Conservation (phyloP, 2,888 invertebrate species). For the Lithophane ornitopus region DNA sequence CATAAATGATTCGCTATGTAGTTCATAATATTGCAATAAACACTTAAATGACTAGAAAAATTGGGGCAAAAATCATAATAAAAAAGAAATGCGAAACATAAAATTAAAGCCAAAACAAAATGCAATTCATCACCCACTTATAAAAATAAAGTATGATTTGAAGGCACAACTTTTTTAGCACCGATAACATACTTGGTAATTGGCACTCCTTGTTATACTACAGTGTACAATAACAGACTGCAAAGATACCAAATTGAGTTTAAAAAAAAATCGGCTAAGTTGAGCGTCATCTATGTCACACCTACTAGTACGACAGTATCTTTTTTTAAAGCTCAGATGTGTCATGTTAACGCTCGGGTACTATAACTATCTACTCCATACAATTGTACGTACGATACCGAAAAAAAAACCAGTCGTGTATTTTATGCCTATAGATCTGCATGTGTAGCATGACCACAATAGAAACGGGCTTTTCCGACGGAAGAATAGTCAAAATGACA, state of each 20-base stretch:
- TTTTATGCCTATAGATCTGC: not conserved
- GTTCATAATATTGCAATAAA: conserved; percentile 21
- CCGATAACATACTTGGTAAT: conserved; percentile 33
- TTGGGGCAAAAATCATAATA: conserved; percentile 32
- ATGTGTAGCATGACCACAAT: too few relatives aligned
- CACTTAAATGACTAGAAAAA: conserved; percentile 57
- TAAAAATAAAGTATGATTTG: conserved; percentile 34
- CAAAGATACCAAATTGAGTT: not conserved
- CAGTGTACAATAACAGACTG: not conserved
- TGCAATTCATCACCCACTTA: conserved; percentile 44
- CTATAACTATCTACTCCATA: conserved; percentile 9
- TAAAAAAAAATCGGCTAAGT: not conserved
- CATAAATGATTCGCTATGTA: conserved; percentile 18
- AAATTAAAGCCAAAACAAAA: conserved; percentile 55
- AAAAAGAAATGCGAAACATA: conserved; percentile 57
- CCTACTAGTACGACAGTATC: not conserved
- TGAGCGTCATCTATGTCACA: not conserved
- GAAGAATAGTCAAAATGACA: too few relatives aligned
- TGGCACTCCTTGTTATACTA: conserved; percentile 46
- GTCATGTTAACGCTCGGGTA: not conserved
- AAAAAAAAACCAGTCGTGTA: not conserved
- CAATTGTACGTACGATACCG: not conserved
- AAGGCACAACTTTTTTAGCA: conserved; percentile 55
- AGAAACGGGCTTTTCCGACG: too few relatives aligned
- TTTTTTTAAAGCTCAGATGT: conserved; percentile 4